Evolutionary conservation across 2,888 invertebrate genomes (phyloP).

Genomic region (Myopa testacea): DNA sequence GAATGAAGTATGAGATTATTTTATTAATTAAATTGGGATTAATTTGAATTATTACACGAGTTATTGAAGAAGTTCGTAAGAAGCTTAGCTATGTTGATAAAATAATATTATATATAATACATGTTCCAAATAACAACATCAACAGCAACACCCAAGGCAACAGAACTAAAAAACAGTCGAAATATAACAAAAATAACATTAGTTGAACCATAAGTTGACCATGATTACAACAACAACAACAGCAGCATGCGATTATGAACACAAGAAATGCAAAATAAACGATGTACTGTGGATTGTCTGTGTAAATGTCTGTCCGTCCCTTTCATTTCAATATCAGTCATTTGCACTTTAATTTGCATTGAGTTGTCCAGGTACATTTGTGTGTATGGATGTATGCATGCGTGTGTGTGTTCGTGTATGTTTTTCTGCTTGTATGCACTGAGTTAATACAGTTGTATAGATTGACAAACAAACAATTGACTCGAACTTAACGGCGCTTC

Average conservation of each 20-base stretch:
- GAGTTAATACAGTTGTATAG: neutral
- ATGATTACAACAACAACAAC: conserved; percentile 24
- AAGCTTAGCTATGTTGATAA: too few species aligned
- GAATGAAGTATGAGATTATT: neutral
- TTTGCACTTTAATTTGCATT: too few species aligned
- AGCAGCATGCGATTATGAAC: neutral
- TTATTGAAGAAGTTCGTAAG: too few species aligned
- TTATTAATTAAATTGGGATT: too few species aligned
- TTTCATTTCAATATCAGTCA: neutral
- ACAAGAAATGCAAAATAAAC: conserved; percentile 16
- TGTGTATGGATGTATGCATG: conserved; percentile 24
- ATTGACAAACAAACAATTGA: neutral
- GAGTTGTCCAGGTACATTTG: conserved; percentile 24
- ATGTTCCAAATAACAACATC: conserved; percentile 35
- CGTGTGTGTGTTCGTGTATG: conserved; percentile 21
- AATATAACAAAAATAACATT: conserved; percentile 15
- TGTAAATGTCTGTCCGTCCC: conserved; percentile 28
- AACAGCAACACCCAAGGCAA: conserved; percentile 13
- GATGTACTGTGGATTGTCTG: conserved; percentile 22
- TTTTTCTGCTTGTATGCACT: neutral
- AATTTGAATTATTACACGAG: too few species aligned
- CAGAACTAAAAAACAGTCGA: neutral
- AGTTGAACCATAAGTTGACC: neutral
- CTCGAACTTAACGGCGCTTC: neutral
- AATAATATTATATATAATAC: too few species aligned